phyloP scores from a whole-genome alignment of 2,113 vertebrate species.

The zebrafish (Danio rerio) region DNA sequence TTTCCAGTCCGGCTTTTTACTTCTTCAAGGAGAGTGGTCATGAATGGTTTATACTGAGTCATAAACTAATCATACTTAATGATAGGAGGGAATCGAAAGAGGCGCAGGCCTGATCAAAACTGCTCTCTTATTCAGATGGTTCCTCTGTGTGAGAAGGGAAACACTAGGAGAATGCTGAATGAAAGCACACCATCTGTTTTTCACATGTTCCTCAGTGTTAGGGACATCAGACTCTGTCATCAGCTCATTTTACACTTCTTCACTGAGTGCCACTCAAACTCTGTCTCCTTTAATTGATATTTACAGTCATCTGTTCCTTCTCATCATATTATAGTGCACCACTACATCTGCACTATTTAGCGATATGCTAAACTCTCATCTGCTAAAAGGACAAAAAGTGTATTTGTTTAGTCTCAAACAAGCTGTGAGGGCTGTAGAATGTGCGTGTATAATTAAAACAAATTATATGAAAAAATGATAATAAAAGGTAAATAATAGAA shows the following conservation, averaged over 20 bases:
- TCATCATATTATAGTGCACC: slow-evolving; percentile 1
- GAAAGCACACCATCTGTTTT: slow-evolving; percentile 75
- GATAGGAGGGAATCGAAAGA: slow-evolving; percentile 64
- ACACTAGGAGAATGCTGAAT: slow-evolving; percentile 67
- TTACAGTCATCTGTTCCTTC: slow-evolving; percentile 42
- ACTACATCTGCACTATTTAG: slow-evolving; percentile 5
- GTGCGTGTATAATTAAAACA: neutral
- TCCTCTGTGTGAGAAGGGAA: slow-evolving; percentile 64
- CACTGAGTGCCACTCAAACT: slow-evolving; percentile 54
- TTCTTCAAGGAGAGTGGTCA: slow-evolving; percentile 70
- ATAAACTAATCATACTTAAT: slow-evolving; percentile 67
- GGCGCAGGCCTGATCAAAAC: slow-evolving; percentile 71
- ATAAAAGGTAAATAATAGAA: too few relatives aligned
- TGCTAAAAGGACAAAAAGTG: neutral
- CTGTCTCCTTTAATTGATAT: slow-evolving; percentile 41
- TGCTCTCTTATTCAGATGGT: slow-evolving; percentile 69
- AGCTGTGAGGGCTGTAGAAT: too few relatives aligned
- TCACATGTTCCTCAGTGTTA: slow-evolving; percentile 65
- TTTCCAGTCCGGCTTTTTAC: slow-evolving; percentile 63
- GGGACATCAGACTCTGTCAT: slow-evolving; percentile 70
- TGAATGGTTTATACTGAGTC: slow-evolving; percentile 64
- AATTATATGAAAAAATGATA: too few relatives aligned
- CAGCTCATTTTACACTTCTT: slow-evolving; percentile 59
- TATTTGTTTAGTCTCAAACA: neutral
- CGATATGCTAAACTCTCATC: neutral